Base-by-base conservation (phyloP, 2,888 invertebrate species). In the Cecidostiba fungosa region DNA sequence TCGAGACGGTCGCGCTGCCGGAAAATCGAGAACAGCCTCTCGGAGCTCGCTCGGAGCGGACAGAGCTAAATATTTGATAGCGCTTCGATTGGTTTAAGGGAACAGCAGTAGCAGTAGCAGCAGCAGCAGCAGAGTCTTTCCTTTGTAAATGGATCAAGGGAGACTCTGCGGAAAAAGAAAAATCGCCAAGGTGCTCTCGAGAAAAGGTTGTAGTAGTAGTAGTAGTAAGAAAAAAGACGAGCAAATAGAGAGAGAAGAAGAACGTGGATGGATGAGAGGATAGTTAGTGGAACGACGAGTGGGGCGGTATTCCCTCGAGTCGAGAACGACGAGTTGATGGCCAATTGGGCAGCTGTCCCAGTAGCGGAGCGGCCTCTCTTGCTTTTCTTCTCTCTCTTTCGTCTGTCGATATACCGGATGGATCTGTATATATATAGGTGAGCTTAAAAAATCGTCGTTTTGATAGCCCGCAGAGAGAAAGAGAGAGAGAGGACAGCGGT, bases 21-120 rank as follows among this genome's bases (percentile, higher is more conserved):
- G 39, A 23, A 32, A 59, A 54, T 54, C 54, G 14, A 59, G 36
- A 19, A 29, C 47, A 19, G 16, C 19, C 76, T 76, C 76, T 29
- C 29, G 77, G 77, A 84, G 69, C 88, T 59, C 29, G 66, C 66
- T 66, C 39, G 88, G 88, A 86, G 88, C 89, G 89, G 89, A 70
- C 90, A 89, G 90, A 89, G 91, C 87, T 93, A 92, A 93, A 93
- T 93, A 93, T 93, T 93, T 93, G 89, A 93, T 93, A 85, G 90
- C 89, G 89, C 89, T 92, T 91, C 91, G 91, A 93, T 93, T 93
- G 93, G 89, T 92, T 90, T 90, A 90, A 92, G 92, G 91, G 91
- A 54, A 59, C 39, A 59, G n/a, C 54, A 5, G 54, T n/a, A 47
- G 43, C 43, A 43, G 43, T 6, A 43, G 43, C 43, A 43, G 43